phyloP scores from a whole-genome alignment of 1,140 invertebrate genomes.

The Zaprionus ornatus region DNA sequence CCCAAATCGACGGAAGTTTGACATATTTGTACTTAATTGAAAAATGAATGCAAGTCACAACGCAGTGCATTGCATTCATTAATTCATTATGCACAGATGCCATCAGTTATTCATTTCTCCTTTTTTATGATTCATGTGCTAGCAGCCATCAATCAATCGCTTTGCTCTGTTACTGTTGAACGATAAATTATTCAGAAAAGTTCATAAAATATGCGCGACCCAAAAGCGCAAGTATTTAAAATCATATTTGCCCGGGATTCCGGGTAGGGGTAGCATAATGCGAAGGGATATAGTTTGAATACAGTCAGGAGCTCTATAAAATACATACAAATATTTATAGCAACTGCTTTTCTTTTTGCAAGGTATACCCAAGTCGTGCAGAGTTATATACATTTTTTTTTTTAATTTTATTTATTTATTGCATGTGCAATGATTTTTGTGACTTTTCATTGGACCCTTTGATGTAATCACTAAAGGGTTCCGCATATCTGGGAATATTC shows the following conservation, averaged over 20 bases:
- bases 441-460: background rate
- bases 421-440: slow-evolving; percentile 6
- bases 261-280: background rate
- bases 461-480: slow-evolving; percentile 10
- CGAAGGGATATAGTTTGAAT: background rate
- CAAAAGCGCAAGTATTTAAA: slow-evolving; percentile 37
- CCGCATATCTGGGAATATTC: background rate
- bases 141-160: slow-evolving; percentile 46
- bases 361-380: background rate
- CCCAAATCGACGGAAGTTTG: background rate
- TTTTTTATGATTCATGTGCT: slow-evolving; percentile 42
- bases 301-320: background rate
- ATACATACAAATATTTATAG: background rate
- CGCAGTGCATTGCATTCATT: slow-evolving; percentile 48
- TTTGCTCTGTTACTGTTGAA: slow-evolving; percentile 18
- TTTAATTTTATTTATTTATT: background rate
- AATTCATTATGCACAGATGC: slow-evolving; percentile 54
- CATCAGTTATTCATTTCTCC: slow-evolving; percentile 54
- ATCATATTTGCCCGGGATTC: background rate
- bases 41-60: slow-evolving; percentile 54
- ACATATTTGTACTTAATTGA: slow-evolving; percentile 53
- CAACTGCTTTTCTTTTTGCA: background rate
- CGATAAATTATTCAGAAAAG: slow-evolving; percentile 60
- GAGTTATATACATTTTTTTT: background rate
- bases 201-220: slow-evolving; percentile 44